A percentile compares a stretch with the other conserved stretches of the same genome.
Conservation (phyloP, 2,113 vertebrate species). For the Eulacestoma nigropectus region DNA sequence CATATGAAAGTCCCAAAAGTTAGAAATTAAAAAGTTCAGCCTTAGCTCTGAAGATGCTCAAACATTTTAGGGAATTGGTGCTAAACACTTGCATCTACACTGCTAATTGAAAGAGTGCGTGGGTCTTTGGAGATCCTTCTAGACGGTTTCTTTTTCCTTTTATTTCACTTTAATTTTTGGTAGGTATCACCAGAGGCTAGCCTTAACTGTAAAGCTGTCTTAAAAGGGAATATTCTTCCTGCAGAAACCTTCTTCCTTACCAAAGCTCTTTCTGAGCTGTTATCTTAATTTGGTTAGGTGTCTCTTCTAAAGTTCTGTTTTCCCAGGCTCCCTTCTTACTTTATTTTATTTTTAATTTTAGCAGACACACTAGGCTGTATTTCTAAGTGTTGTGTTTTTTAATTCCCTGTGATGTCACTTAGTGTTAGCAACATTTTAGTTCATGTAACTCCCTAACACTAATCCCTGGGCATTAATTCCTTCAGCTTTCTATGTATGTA, state of each 20-base stretch:
- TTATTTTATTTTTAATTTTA: not conserved
- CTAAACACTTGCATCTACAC: not conserved
- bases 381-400: not conserved
- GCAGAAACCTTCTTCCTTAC: not conserved
- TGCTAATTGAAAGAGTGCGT: not conserved
- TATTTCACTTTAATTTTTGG: not conserved
- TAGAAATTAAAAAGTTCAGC: not conserved
- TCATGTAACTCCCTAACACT: not conserved
- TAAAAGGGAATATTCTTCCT: not conserved
- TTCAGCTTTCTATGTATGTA: not conserved
- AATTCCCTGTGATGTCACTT: not conserved
- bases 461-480: not conserved
- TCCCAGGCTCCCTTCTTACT: not conserved
- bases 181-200: not conserved
- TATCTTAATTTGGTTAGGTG: not conserved
- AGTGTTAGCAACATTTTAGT: not conserved
- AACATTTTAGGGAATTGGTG: accelerated
- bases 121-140: not conserved
- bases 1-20: not conserved
- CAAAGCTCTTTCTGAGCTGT: not conserved
- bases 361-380: not conserved
- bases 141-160: not conserved
- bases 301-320: not conserved
- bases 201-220: not conserved
- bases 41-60: not conserved